A percentile compares a stretch with the other conserved stretches of the same genome.
phyloP scores from a whole-genome alignment of 2,797 vertebrate species.

The Glyptemys insculpta region DNA sequence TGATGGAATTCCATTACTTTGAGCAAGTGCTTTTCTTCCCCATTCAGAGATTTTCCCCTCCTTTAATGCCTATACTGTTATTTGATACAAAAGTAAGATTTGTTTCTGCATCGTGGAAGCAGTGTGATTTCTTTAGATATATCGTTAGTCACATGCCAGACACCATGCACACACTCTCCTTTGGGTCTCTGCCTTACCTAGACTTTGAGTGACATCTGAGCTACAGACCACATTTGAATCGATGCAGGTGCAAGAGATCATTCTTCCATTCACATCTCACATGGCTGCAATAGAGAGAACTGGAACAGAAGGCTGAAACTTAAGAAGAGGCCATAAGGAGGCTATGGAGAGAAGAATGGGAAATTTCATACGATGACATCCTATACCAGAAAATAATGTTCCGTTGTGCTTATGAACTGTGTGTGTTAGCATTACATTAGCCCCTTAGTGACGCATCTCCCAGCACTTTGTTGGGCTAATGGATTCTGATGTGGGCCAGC shows the following conservation, averaged over 20 bases:
- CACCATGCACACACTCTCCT: background rate
- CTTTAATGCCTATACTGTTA: background rate
- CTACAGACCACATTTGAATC: conserved; percentile 11
- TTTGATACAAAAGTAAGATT: background rate
- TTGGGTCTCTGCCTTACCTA: background rate
- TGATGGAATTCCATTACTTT: background rate
- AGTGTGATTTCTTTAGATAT: background rate
- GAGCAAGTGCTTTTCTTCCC: background rate
- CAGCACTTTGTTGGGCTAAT: background rate
- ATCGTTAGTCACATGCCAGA: background rate
- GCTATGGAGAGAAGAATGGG: conserved; percentile 32
- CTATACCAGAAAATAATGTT: background rate
- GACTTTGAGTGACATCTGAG: conserved; percentile 20
- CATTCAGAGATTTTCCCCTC: background rate
- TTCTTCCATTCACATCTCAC: conserved; percentile 9
- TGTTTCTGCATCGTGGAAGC: background rate
- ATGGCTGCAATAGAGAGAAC: background rate
- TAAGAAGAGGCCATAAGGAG: conserved; percentile 33
- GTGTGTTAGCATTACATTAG: conserved; percentile 1
- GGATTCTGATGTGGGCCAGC: background rate
- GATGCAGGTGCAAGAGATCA: background rate
- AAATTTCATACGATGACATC: conserved; percentile 46
- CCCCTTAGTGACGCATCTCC: background rate
- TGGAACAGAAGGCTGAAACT: conserved; percentile 45
- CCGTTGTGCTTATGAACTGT: background rate